These are phyloP conservation scores for Pharmacophagus antenor DNA, from an alignment of 2,888 invertebrate species.

Conservation along the genomic window DNA sequence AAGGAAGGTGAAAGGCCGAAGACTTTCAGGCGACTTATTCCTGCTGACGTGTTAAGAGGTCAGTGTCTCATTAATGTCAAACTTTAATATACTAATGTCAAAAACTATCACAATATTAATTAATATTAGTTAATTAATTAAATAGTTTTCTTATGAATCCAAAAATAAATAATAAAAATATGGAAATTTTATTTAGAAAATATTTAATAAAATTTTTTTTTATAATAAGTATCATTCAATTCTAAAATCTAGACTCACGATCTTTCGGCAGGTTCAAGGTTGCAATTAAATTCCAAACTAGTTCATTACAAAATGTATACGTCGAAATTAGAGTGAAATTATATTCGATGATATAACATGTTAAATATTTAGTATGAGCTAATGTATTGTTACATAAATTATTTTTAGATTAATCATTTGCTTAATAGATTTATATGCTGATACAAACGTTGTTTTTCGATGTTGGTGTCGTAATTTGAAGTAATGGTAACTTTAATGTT, in stretches of 20 bases:
- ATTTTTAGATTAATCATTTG: neutral
- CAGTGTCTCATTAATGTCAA: constrained; percentile 51
- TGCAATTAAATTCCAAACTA: constrained; percentile 5
- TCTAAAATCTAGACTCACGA: neutral
- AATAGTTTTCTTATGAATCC: no score
- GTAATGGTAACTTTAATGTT: neutral
- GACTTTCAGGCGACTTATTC: constrained; percentile 90
- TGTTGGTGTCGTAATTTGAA: neutral
- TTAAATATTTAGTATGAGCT: neutral
- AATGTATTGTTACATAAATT: constrained; percentile 1
- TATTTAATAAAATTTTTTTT: no score
- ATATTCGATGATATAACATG: neutral
- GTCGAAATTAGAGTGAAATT: neutral
- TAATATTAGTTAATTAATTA: neutral
- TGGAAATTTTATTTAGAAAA: no score
- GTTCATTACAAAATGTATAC: neutral
- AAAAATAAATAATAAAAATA: no score
- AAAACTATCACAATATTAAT: neutral
- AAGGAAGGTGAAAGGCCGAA: constrained; percentile 82
- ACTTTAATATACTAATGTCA: constrained; percentile 5
- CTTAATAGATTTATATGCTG: neutral
- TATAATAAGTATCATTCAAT: neutral
- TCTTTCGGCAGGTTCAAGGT: constrained; percentile 25
- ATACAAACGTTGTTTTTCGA: neutral
- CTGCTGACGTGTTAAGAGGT: constrained; percentile 95